These are phyloP conservation scores for Cossypha niveicapilla DNA, from an alignment of 2,797 vertebrate species.

Conservation along the genomic window DNA sequence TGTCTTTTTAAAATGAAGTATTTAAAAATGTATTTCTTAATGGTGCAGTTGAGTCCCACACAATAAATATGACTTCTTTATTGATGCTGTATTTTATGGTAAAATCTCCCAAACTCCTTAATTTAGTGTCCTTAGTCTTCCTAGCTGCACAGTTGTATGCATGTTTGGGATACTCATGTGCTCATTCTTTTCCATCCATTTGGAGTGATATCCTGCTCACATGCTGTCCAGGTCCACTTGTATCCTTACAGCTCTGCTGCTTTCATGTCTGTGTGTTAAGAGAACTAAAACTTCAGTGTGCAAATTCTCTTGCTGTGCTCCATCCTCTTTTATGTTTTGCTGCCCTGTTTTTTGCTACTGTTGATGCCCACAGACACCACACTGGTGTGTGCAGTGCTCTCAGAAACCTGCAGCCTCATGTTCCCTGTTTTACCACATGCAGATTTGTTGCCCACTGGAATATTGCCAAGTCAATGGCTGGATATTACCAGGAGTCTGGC, in stretches of 20 bases:
- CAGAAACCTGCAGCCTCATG: background rate
- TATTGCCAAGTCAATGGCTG: constrained; percentile 95
- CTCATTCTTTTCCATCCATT: background rate
- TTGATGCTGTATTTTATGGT: background rate
- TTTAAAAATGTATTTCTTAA: background rate
- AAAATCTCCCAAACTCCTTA: background rate
- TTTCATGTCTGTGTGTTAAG: background rate
- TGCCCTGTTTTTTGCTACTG: background rate
- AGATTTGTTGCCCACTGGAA: constrained; percentile 99
- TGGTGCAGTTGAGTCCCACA: background rate
- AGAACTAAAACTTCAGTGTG: background rate
- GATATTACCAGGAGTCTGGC: constrained; percentile 97
- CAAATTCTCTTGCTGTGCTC: background rate
- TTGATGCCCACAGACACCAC: background rate
- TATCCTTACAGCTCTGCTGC: background rate
- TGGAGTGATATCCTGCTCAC: background rate
- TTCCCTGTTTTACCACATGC: background rate
- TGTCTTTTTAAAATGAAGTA: background rate
- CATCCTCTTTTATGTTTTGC: background rate
- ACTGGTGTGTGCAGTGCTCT: background rate
- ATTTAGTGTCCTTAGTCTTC: background rate
- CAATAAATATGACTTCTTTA: background rate
- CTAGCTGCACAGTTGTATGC: background rate
- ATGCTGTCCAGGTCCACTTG: background rate
- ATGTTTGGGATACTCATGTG: background rate